phyloP scores from a whole-genome alignment of 2,113 vertebrate genomes.

The Macquaria ambigua region DNA sequence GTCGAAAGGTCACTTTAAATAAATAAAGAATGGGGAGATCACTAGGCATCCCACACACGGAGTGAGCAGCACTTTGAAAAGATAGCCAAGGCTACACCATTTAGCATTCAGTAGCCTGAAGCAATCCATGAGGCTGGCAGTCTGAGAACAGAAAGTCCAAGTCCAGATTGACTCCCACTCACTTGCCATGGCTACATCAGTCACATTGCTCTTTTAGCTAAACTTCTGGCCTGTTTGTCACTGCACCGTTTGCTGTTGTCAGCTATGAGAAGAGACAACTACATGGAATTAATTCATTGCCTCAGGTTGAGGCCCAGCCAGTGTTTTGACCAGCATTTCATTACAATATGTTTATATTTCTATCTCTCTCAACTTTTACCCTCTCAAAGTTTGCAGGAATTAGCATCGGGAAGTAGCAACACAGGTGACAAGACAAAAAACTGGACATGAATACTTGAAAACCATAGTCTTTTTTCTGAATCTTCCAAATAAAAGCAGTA shows the following conservation, averaged over 20 bases:
- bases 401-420: constrained; percentile 3
- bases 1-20: constrained; percentile 83
- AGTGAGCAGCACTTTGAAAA: constrained; percentile 72
- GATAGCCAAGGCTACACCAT: constrained; percentile 74
- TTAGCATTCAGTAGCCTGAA: constrained; percentile 79
- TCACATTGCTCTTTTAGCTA: constrained; percentile 55
- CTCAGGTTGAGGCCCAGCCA: constrained; percentile 32
- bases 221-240: constrained; percentile 61
- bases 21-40: constrained; percentile 83
- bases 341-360: constrained; percentile 28
- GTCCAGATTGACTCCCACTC: constrained; percentile 81
- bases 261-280: constrained; percentile 3
- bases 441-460: constrained; percentile 22
- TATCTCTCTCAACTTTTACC: constrained; percentile 29
- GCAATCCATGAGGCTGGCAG: constrained; percentile 69
- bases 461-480: constrained; percentile 30
- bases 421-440: constrained; percentile 26
- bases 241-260: constrained; percentile 40
- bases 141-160: constrained; percentile 76
- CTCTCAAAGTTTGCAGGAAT: constrained; percentile 27
- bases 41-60: constrained; percentile 79
- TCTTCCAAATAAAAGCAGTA: constrained; percentile 36
- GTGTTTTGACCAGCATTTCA: constrained; percentile 25
- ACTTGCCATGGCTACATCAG: constrained; percentile 71
- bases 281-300: constrained; percentile 44